Evolutionary conservation across 1,140 invertebrate genomes (phyloP), one percentile per base, ranked within the genome.

Genomic region (Tetragonula clypearis): DNA sequence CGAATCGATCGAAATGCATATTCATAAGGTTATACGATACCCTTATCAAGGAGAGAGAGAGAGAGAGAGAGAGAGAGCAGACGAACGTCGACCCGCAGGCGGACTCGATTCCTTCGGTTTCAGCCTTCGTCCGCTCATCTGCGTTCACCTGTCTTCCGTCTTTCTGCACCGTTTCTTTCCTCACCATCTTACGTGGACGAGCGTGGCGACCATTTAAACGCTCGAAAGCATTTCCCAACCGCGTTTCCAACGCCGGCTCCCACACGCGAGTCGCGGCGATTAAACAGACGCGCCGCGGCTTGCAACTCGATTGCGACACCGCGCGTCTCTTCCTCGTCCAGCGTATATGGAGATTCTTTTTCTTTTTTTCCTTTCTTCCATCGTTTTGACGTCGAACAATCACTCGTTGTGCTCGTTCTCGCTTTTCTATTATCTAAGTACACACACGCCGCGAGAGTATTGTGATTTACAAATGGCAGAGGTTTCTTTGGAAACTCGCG

Each of bases 131-230:
- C 6, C 72, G 77, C 86, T 90, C 89, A 88, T 88, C 89, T 86
- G 89, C 89, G 89, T 72, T 90, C 89, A 90, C 89, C 89, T 90
- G 89, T 90, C 89, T 90, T 90, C 88, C 88, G 89, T 58, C n/a
- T n/a, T 87, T 49, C 41, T 75, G 79, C 79, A 89, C 82, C 76
- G 41, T 49, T 30, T 30, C 80, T 89, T 87, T 88, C 86, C 81
- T 90, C 78, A 71, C 89, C 77, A 86, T 80, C 55, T 19, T 26
- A 79, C 87, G 84, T 73, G 84, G 76, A 68, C 83, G 86, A 85
- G 77, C 49, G 49, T 53, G 56, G 74, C 75, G 62, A 72, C 75
- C 82, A 84, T 82, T 85, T 86, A 82, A 85, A 86, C 79, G n/a
- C 17, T 66, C 65, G 53, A 30, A 30, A 23, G 15, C 62, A 75